phyloP scores from a whole-genome alignment of 2,797 vertebrate genomes.

The Hipposideros larvatus region DNA sequence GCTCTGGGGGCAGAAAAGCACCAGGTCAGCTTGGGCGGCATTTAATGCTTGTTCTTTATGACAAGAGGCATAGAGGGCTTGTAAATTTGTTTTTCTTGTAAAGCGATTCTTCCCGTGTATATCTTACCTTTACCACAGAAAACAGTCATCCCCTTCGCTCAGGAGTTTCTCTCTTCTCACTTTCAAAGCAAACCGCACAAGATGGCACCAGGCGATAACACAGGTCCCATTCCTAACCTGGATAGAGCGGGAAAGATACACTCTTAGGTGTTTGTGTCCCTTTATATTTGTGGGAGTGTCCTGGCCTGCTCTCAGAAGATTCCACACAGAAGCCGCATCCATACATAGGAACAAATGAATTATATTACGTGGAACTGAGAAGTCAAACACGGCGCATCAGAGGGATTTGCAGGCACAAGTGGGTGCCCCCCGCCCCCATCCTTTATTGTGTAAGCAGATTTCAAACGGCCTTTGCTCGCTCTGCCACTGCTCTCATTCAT shows the following conservation, averaged over 20 bases:
- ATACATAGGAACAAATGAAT: background rate
- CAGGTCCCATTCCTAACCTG: background rate
- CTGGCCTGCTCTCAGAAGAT: background rate
- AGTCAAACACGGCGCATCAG: rapidly evolving
- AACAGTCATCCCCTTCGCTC: conserved; percentile 10
- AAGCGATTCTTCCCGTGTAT: conserved; percentile 75
- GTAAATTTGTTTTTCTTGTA: conserved; percentile 75
- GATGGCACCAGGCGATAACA: conserved; percentile 68
- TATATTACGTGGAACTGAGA: background rate
- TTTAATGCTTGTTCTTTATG: conserved; percentile 72
- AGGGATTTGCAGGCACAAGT: no score
- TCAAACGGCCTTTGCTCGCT: background rate
- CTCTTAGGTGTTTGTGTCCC: background rate
- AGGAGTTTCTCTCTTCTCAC: conserved; percentile 54
- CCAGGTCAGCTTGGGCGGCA: background rate
- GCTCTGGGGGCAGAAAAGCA: conserved; percentile 32
- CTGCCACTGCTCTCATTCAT: background rate
- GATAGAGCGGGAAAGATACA: conserved; percentile 22
- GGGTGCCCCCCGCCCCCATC: rapidly evolving
- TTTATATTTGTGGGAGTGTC: background rate
- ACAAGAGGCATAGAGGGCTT: background rate
- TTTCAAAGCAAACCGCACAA: conserved; percentile 49
- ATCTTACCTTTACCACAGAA: conserved; percentile 50
- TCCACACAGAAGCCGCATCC: background rate
- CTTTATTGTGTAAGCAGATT: background rate